phyloP scores from a whole-genome alignment of 2,113 vertebrate genomes.

The Pitta sordida region DNA sequence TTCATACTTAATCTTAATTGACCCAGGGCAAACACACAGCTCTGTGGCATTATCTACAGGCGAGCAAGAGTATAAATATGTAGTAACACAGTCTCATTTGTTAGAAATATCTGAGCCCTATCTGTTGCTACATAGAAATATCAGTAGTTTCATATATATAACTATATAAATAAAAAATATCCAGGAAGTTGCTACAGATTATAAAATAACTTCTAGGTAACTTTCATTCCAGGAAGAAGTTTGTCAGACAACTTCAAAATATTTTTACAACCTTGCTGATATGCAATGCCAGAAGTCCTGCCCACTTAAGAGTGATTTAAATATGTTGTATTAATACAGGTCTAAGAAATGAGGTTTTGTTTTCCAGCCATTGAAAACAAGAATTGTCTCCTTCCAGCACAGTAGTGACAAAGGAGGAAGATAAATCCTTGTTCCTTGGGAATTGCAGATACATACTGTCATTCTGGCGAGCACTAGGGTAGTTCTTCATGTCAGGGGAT shows the following conservation, averaged over 20 bases:
- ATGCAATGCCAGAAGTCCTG: neutral
- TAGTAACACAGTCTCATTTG: neutral
- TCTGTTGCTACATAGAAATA: neutral
- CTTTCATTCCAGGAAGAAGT: neutral
- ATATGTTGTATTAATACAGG: neutral
- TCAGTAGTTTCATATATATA: neutral
- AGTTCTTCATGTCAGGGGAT: accelerated
- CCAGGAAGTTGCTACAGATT: neutral
- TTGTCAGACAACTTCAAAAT: neutral
- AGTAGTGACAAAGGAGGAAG: neutral
- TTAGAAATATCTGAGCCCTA: neutral
- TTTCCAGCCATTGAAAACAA: neutral
- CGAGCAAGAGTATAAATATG: neutral
- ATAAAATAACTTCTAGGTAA: neutral
- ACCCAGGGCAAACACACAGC: too few species aligned
- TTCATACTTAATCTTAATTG: too few species aligned
- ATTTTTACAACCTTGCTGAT: neutral
- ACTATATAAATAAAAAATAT: neutral
- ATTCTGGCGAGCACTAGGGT: neutral
- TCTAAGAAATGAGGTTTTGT: neutral
- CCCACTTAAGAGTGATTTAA: neutral
- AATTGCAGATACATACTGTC: neutral
- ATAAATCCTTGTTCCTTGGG: neutral
- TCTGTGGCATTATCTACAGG: neutral
- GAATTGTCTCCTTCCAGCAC: neutral